Percentiles rank a stretch among this genome's conserved stretches.
phyloP scores from a whole-genome alignment of 2,113 vertebrate genomes.

The Geococcyx californianus region DNA sequence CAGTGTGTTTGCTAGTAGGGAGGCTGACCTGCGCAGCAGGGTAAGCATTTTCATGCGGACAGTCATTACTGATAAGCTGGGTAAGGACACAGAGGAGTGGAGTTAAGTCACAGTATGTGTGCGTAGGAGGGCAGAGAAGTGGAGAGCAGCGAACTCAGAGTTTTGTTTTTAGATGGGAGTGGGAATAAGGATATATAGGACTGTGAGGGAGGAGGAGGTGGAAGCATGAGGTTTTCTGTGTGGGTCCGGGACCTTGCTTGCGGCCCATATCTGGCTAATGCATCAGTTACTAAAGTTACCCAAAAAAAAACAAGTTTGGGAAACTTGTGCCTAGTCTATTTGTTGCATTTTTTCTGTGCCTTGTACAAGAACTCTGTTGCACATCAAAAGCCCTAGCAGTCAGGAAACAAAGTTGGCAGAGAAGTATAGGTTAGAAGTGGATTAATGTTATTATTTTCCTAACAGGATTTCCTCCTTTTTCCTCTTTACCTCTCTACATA shows the following conservation, averaged over 20 bases:
- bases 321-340: neutral
- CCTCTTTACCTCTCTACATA: neutral
- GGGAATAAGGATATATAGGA: neutral
- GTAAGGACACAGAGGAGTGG: neutral
- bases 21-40: neutral
- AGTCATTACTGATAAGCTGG: neutral
- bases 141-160: neutral
- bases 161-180: neutral
- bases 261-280: neutral
- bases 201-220: neutral
- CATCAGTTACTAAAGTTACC: neutral
- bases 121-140: neutral
- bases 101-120: rapidly evolving
- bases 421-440: neutral
- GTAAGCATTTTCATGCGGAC: neutral
- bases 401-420: neutral
- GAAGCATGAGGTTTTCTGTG: neutral
- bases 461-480: neutral
- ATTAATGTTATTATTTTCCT: neutral
- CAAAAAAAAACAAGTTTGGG: neutral
- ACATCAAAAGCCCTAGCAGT: neutral
- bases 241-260: neutral
- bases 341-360: neutral
- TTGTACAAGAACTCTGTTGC: neutral
- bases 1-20: neutral